Evolutionary conservation across 2,113 vertebrate species (phyloP).

Genomic region (Mesoclemmys tuberculata): DNA sequence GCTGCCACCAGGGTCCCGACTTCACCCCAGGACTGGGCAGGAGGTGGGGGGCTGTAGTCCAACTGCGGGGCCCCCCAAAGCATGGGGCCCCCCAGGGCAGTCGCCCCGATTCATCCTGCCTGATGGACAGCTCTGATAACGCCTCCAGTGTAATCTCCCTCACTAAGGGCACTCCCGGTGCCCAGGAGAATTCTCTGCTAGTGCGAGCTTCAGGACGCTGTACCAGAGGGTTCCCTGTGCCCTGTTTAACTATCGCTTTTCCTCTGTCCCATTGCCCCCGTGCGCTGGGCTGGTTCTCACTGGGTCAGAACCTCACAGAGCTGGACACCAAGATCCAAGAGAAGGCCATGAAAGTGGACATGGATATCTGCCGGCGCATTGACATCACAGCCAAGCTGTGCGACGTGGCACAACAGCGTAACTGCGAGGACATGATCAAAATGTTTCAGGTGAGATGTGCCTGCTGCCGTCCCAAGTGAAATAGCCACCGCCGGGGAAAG

Average conservation of each 20-base stretch:
- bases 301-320: slow-evolving; percentile 89
- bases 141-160: background rate
- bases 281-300: rapidly evolving
- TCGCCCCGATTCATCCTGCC: no score
- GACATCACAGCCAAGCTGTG: slow-evolving; percentile 98
- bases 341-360: slow-evolving; percentile 99
- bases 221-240: rapidly evolving
- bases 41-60: no score
- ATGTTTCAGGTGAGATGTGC: slow-evolving; percentile 90
- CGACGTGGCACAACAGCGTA: slow-evolving; percentile 96
- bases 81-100: no score
- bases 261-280: background rate
- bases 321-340: slow-evolving; percentile 98
- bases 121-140: no score
- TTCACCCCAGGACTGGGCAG: no score
- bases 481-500: slow-evolving; percentile 6
- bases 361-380: slow-evolving; percentile 98
- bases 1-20: no score
- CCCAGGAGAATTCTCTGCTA: background rate
- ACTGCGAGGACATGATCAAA: slow-evolving; percentile 95
- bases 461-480: background rate
- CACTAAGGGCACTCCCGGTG: background rate
- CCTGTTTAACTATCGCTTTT: background rate
- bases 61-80: no score
- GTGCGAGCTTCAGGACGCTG: rapidly evolving